Percentiles rank a stretch among this genome's conserved stretches.
These are phyloP conservation scores for Eretmocerus hayati DNA, from an alignment of 2,888 invertebrate genomes.

Conservation along the genomic window DNA sequence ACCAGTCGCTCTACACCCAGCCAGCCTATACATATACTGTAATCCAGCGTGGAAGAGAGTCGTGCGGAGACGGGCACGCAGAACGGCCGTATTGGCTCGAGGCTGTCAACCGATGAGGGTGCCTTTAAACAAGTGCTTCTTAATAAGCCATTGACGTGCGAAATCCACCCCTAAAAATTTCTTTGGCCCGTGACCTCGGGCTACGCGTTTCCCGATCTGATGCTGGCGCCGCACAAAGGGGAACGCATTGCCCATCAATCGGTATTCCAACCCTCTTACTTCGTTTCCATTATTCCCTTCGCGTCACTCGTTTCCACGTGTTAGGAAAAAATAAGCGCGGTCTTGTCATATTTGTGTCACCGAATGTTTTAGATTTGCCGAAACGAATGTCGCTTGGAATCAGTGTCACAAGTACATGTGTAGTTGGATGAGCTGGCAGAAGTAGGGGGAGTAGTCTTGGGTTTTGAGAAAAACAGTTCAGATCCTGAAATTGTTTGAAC, in stretches of 20 bases:
- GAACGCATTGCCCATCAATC: not conserved
- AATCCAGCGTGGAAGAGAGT: constrained; percentile 24
- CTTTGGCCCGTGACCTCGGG: constrained; percentile 32
- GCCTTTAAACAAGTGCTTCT: constrained; percentile 48
- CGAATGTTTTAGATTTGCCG: too few relatives aligned
- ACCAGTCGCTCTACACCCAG: too few relatives aligned
- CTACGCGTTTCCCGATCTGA: constrained; percentile 22
- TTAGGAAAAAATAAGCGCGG: too few relatives aligned
- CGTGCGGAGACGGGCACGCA: not conserved
- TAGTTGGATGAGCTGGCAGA: not conserved
- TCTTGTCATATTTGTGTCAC: too few relatives aligned
- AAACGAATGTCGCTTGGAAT: too few relatives aligned
- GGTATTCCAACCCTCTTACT: too few relatives aligned
- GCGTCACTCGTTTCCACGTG: too few relatives aligned
- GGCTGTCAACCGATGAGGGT: constrained; percentile 34
- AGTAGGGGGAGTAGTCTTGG: constrained; percentile 5
- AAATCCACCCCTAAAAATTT: constrained; percentile 45
- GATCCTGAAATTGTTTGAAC: too few relatives aligned
- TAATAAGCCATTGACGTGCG: constrained; percentile 47
- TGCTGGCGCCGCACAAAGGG: constrained; percentile 19
- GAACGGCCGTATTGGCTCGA: constrained; percentile 22
- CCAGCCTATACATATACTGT: too few relatives aligned
- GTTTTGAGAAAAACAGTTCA: too few relatives aligned
- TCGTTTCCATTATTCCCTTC: too few relatives aligned
- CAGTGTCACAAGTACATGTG: too few relatives aligned